Percentiles rank a stretch among this genome's conserved stretches.
phyloP scores from a whole-genome alignment of 1,140 invertebrate species.

The Euborellia annulipes region DNA sequence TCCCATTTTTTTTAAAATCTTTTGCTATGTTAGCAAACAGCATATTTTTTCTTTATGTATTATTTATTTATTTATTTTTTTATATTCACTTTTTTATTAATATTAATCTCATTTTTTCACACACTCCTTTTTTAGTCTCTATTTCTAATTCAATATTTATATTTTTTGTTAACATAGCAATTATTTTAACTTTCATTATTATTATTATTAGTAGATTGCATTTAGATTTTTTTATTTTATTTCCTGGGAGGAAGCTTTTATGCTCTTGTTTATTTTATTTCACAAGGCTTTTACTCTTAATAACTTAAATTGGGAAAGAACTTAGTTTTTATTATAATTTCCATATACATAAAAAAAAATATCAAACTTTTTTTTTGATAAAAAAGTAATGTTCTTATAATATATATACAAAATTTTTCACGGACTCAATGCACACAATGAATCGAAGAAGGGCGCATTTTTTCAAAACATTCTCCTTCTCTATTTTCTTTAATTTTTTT shows the following conservation, averaged over 20 bases:
- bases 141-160: not conserved
- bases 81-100: not conserved
- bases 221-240: not conserved
- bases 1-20: constrained; percentile 8
- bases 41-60: constrained; percentile 4
- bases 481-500: too few relatives aligned
- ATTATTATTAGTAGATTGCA: not conserved
- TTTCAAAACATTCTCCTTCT: too few relatives aligned
- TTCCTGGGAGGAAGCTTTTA: constrained; percentile 1
- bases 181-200: not conserved
- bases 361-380: too few relatives aligned
- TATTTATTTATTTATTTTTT: constrained; percentile 8
- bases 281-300: too few relatives aligned
- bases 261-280: not conserved
- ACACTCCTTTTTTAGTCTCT: not conserved
- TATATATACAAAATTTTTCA: too few relatives aligned
- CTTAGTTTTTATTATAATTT: constrained; percentile 6
- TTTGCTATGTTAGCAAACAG: constrained; percentile 2
- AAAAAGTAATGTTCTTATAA: too few relatives aligned
- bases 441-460: too few relatives aligned
- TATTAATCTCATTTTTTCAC: not conserved
- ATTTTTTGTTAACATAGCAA: not conserved
- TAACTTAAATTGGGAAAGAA: not conserved
- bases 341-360: too few relatives aligned
- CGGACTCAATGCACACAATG: too few relatives aligned